Conservation (phyloP, 1,140 invertebrate species). For the Archivesica marissinica region DNA sequence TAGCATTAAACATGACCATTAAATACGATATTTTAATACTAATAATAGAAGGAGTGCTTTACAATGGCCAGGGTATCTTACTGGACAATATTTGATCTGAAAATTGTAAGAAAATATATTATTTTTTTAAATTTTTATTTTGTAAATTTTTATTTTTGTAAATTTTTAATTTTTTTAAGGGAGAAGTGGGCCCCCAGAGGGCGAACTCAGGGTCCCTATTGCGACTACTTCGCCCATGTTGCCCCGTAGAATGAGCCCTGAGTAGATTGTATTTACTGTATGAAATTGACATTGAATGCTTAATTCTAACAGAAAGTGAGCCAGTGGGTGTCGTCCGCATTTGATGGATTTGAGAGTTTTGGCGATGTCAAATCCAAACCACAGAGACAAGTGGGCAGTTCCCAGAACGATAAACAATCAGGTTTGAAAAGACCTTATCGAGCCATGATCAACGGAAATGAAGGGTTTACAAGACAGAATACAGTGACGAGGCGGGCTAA, state of each 20-base stretch:
- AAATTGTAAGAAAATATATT: background rate
- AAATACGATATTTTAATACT: too few relatives aligned
- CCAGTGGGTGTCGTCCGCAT: conserved; percentile 78
- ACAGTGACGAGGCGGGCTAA: conserved; percentile 40
- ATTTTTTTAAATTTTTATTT: background rate
- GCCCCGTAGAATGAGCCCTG: too few relatives aligned
- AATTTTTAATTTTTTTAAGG: too few relatives aligned
- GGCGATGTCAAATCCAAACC: conserved; percentile 37
- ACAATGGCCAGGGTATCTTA: too few relatives aligned
- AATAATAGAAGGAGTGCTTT: too few relatives aligned
- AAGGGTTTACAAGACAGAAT: conserved; percentile 21
- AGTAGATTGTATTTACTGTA: background rate
- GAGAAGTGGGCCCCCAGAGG: too few relatives aligned
- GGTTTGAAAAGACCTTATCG: background rate
- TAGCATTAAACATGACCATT: too few relatives aligned
- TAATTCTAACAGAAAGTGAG: conserved; percentile 61
- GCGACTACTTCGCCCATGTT: too few relatives aligned
- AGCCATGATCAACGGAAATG: background rate
- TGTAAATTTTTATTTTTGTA: background rate
- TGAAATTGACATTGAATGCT: background rate
- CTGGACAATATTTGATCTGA: too few relatives aligned
- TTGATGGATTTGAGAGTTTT: conserved; percentile 75
- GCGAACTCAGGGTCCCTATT: too few relatives aligned
- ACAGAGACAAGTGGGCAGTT: conserved; percentile 7
- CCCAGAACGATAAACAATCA: background rate